phyloP scores from a whole-genome alignment of 2,888 invertebrate genomes.

The Euphydryas editha region DNA sequence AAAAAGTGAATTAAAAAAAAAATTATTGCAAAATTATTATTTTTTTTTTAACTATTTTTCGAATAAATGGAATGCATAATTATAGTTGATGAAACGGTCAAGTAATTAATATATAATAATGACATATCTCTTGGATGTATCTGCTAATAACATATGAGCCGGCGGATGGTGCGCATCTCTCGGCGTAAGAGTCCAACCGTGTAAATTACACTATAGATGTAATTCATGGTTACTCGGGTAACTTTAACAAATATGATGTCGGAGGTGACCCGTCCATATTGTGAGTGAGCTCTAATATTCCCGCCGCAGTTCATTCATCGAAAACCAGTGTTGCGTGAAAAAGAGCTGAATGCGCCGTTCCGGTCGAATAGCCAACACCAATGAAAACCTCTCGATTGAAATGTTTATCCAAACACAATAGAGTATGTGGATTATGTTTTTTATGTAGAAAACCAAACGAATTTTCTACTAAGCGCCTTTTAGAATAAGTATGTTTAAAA shows the following conservation, averaged over 20 bases:
- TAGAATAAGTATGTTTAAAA: constrained; percentile 1
- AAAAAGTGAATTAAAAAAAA: too few species aligned
- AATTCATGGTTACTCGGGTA: constrained; percentile 2
- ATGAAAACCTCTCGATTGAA: constrained; percentile 67
- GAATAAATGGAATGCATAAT: too few species aligned
- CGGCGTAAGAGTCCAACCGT: too few species aligned
- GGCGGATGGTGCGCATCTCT: too few species aligned
- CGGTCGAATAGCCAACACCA: constrained; percentile 67
- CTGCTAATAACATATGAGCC: too few species aligned
- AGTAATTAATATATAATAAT: too few species aligned
- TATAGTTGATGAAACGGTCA: too few species aligned
- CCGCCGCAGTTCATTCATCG: constrained; percentile 69
- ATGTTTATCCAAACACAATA: constrained; percentile 77
- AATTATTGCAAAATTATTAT: too few species aligned
- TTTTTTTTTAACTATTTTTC: too few species aligned
- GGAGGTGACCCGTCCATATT: constrained; percentile 28
- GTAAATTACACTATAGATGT: neutral
- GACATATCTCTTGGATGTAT: neutral
- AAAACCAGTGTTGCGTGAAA: constrained; percentile 66
- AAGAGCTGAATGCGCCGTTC: constrained; percentile 71
- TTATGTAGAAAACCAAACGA: constrained; percentile 31
- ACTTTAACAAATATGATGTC: constrained; percentile 18
- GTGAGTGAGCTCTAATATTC: constrained; percentile 61
- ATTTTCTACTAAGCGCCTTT: constrained; percentile 37
- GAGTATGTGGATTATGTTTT: constrained; percentile 61